Evolutionary conservation across 1,140 invertebrate genomes (phyloP), one percentile per base, ranked within the genome.

Genomic region (Bradysia coprophila): DNA sequence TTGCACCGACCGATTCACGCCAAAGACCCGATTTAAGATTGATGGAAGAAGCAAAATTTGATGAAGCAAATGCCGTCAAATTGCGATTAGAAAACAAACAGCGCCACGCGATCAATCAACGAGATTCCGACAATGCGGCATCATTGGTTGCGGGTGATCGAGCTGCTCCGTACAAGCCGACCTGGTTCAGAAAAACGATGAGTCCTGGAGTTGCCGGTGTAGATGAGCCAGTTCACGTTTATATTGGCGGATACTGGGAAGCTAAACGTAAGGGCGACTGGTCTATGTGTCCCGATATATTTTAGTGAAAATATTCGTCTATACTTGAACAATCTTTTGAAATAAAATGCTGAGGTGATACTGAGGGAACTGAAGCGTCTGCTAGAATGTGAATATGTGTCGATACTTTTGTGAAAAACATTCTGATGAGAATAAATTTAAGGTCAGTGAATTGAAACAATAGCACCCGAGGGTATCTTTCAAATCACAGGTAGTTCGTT

Each of bases 31-130:
- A 96, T 72, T 90, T 95, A 65, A 71, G 89, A 37, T 71, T 93
- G 40, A 96, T 98, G 92, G 93, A 98, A 62, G 73, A 91, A 48
- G 90, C 88, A 9, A 57, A 70, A 16, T 97, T 91, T 90, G 89
- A 96, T 52, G 87, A 92, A 51, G 91, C 92, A 21, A 98, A 97
- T 65, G 61, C 71, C 8, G 77, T 83, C 52, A 97, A 97, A 21
- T 10, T 32, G 15, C 8, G 81, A 34, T 64, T 98, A 11, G 93
- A 98, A 63, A 91, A 96, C 55, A 95, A 94, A 63, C 93, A 97
- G 63, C 68, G 85, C 44, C 59, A 68, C 19, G 70, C 63, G 34
- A 64, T 84, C 34, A 66, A 80, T 32, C 9, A 32, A 32, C 9
- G n/a, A 32, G n/a, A 32, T 32, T 32, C n/a, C 9, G 28, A n/a